Evolutionary conservation across 2,888 invertebrate species (phyloP), one percentile per base, ranked within the genome.

Genomic region (Limnephilus auricula): DNA sequence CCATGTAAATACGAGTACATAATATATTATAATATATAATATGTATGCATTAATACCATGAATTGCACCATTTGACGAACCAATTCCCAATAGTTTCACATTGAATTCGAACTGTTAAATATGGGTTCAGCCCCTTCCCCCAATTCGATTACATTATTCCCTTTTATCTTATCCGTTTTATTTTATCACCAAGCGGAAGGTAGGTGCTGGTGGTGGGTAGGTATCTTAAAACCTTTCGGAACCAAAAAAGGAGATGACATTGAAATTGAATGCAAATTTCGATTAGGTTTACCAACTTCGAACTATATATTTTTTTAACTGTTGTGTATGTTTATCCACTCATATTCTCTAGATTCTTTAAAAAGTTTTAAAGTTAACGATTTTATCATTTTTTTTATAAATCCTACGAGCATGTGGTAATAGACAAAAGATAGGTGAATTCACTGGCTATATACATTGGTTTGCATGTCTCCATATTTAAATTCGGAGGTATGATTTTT

Each of bases 11-110:
- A n/a, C n/a, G n/a, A n/a, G n/a, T n/a, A 45, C 45, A 45, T 45
- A 45, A 45, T 45, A 15, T 40, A 40, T 12, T 25, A 65, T 65
- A 25, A 65, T 65, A 65, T 65, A 65, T 65, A n/a, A 65, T 65
- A 65, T n/a, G 65, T 65, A 6, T 65, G 25, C 32, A 80, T 80
- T 80, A 13, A 78, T 32, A 87, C n/a, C 37, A n/a, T 84, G 30
- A 84, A 90, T 79, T 86, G 90, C 79, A 79, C 85, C 90, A 85
- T 90, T 90, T 90, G 90, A 86, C 79, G 13, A 86, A 85, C 84
- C 91, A 50, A 80, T 79, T 91, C 85, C 83, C 83, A 83, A 65
- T 32, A 34, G 78, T 83, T 50, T 85, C 89, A 78, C 31, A 85
- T 82, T 89, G 84, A 84, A 79, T 89, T 78, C 45, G 84, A 34